Percentiles rank a stretch among this genome's conserved stretches.
phyloP scores from a whole-genome alignment of 2,888 invertebrate species.

The Thera britannica region DNA sequence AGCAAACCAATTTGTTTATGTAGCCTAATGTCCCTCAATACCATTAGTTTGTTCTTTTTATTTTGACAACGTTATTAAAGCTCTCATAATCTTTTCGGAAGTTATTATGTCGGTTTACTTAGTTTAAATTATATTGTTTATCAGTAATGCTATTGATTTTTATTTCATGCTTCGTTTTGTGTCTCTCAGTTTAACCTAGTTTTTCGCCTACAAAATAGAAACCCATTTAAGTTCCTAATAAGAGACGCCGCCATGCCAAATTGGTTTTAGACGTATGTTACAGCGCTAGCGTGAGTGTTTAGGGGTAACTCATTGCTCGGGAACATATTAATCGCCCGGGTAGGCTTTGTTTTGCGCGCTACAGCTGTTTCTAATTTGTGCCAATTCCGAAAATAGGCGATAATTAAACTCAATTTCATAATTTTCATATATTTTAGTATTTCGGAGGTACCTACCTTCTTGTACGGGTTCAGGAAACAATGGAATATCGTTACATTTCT shows the following conservation, averaged over 20 bases:
- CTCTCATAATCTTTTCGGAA: neutral
- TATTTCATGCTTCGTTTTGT: constrained; percentile 1
- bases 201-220: constrained; percentile 32
- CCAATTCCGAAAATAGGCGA: neutral
- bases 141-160: neutral
- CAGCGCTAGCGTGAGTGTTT: constrained; percentile 17
- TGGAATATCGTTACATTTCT: no score
- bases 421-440: no score
- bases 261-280: constrained; percentile 38
- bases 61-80: neutral
- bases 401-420: no score
- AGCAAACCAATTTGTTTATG: neutral
- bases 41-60: neutral
- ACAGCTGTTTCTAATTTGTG: neutral
- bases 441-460: no score
- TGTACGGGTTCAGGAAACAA: no score
- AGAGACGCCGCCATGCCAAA: constrained; percentile 28
- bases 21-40: neutral
- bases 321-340: neutral
- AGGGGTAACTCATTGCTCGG: constrained; percentile 19
- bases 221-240: constrained; percentile 39
- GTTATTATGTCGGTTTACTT: neutral
- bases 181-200: constrained; percentile 19
- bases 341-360: constrained; percentile 4
- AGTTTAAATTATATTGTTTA: neutral